Base-by-base conservation (phyloP, 2,797 vertebrate species). In the Acanthurus lineatus region DNA sequence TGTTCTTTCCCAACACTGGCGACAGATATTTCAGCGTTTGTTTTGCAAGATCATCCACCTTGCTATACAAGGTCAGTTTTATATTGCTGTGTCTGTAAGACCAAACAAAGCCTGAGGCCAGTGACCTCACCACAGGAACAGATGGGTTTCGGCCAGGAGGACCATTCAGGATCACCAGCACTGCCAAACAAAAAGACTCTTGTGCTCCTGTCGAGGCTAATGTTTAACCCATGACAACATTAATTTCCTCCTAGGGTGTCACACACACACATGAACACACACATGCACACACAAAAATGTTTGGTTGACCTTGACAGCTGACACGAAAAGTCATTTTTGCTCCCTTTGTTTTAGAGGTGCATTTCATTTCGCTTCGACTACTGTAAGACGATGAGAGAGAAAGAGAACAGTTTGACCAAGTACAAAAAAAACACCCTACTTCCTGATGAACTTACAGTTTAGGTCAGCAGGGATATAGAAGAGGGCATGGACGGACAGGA, bases 201-300 rank as follows among this genome's bases (percentile, higher is more conserved):
- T 86, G 82, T 89, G 70, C 74, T 76, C 49, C 64, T 56, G 20
- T n/a, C 69, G 1, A 17, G 64, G 81, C 20, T 78, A 84, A 91
- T 79, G 74, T 82, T 81, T 79, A 86, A 88, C 71, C 75, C 44
- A 58, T 76, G 51, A 45, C 57, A 69, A 73, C 63, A 77, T 9
- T 67, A 32, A 81, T 82, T 89, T 84, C 58, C 81, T 86, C 58
- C 60, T 38, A 20, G 57, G 6, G 17, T 66, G 59, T 16, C 32
- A 35, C 17, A n/a, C 35, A n/a, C 35, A 69, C 25, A n/a, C 45
- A 51, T 14, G 0, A 9, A 47, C 35, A 61, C 62, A 67, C 45
- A 64, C 35, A 38, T 35, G 19, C 28, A 60, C 47, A 44, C 14
- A 25, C 49, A 49, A 9, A 8, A 0, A 47, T 25, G 42, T 40